phyloP scores from a whole-genome alignment of 92 coral and sea anemone species.

The Micromussa lordhowensis region DNA sequence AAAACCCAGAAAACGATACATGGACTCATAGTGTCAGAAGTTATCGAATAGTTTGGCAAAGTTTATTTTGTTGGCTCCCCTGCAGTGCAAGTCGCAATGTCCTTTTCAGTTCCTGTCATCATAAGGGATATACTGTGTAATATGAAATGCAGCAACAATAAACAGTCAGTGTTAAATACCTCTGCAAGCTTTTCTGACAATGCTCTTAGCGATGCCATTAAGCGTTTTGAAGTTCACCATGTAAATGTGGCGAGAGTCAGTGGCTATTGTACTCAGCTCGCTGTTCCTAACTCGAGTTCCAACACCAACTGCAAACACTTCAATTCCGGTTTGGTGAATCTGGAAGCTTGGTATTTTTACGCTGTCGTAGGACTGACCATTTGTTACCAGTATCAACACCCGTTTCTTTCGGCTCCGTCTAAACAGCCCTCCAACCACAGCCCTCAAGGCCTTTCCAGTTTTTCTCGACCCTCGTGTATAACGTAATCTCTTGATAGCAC shows the following conservation, averaged over 20 bases:
- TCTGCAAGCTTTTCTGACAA: slow-evolving; percentile 71
- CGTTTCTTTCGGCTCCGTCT: slow-evolving; percentile 56
- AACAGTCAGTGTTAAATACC: slow-evolving; percentile 38
- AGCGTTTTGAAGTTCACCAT: slow-evolving; percentile 60
- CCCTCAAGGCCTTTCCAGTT: slow-evolving; percentile 61
- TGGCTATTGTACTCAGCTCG: slow-evolving; percentile 72
- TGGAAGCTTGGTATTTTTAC: slow-evolving; percentile 66
- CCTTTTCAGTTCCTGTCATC: neutral
- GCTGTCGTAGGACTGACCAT: slow-evolving; percentile 67
- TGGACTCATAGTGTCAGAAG: neutral
- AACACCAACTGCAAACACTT: slow-evolving; percentile 76
- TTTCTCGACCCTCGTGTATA: slow-evolving; percentile 71
- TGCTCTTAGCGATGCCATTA: slow-evolving; percentile 54
- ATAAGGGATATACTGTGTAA: neutral
- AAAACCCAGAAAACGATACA: neutral
- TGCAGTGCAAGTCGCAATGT: neutral
- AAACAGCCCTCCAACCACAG: slow-evolving; percentile 38
- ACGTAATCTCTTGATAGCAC: slow-evolving; percentile 54
- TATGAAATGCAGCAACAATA: neutral
- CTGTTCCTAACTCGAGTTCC: slow-evolving; percentile 42
- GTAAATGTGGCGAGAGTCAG: slow-evolving; percentile 72
- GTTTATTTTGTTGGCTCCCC: neutral
- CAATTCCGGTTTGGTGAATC: slow-evolving; percentile 66
- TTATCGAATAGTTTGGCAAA: neutral
- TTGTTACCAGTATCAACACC: slow-evolving; percentile 57